A percentile compares a stretch with the other conserved stretches of the same genome.
These are phyloP conservation scores for Chirona hameri DNA, from an alignment of 2,888 invertebrate genomes.

Conservation along the genomic window DNA sequence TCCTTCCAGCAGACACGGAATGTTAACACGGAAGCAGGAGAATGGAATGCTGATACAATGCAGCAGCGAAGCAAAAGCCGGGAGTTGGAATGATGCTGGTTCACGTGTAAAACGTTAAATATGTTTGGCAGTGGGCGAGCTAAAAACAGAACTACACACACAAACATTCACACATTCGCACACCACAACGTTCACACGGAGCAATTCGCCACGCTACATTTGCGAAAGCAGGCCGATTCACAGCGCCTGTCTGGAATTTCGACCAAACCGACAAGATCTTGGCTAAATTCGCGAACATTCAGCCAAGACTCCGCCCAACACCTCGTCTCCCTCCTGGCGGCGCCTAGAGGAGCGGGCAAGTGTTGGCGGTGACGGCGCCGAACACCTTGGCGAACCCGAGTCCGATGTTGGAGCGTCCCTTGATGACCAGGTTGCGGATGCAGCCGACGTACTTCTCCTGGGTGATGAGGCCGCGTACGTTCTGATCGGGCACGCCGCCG, in stretches of 20 bases:
- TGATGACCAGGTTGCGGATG: constrained; percentile 53
- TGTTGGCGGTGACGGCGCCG: constrained; percentile 70
- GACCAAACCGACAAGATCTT: neutral
- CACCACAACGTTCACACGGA: neutral
- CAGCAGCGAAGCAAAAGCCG: neutral
- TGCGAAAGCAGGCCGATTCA: neutral
- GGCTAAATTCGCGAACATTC: neutral
- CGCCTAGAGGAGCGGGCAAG: constrained; percentile 71
- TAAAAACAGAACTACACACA: neutral
- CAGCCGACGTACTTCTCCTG: constrained; percentile 70
- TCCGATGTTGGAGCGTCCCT: constrained; percentile 49
- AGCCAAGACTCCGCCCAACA: neutral
- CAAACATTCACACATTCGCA: neutral
- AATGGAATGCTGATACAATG: neutral
- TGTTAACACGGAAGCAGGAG: too few species aligned
- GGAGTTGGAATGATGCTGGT: neutral
- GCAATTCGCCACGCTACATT: neutral
- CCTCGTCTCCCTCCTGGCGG: too few species aligned
- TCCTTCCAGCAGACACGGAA: neutral
- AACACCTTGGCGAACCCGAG: constrained; percentile 59
- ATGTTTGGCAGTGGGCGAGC: neutral
- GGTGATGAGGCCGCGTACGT: constrained; percentile 62
- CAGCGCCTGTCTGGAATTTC: neutral
- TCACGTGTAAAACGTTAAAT: neutral
- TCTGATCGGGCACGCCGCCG: constrained; percentile 72